These are phyloP conservation scores for Leptodactylus fuscus DNA, from an alignment of 2,113 vertebrate species.

Conservation along the genomic window DNA sequence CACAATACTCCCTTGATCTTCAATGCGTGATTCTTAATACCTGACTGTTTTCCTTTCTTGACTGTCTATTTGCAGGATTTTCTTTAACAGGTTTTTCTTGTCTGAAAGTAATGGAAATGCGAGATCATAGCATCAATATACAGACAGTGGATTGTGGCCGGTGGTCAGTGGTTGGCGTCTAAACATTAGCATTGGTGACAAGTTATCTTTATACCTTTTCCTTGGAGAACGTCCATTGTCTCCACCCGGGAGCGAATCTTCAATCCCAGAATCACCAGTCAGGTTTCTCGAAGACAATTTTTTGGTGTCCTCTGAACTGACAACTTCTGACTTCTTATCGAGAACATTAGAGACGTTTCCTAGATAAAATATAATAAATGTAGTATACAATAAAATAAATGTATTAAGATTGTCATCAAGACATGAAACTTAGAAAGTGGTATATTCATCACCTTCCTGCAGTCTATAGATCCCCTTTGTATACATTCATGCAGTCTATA, in stretches of 20 bases:
- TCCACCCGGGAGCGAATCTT: conserved; percentile 69
- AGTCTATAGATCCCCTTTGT: too few species aligned
- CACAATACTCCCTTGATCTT: too few species aligned
- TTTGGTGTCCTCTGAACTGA: conserved; percentile 63
- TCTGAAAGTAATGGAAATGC: not conserved
- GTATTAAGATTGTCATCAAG: too few species aligned
- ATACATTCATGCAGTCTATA: too few species aligned
- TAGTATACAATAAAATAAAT: too few species aligned
- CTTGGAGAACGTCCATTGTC: conserved; percentile 68
- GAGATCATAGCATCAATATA: not conserved
- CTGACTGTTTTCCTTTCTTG: not conserved
- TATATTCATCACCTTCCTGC: too few species aligned
- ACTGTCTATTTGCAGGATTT: not conserved
- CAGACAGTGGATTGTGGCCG: not conserved
- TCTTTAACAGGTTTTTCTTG: not conserved
- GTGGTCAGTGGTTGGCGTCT: not conserved
- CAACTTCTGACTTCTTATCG: conserved; percentile 41
- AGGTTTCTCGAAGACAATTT: conserved; percentile 60
- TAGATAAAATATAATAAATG: conserved; percentile 49
- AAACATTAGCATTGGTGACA: not conserved
- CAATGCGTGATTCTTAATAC: not conserved
- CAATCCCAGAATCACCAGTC: conserved; percentile 69
- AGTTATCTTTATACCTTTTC: conserved; percentile 62
- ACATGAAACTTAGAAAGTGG: too few species aligned
- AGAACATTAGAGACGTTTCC: conserved; percentile 55